phyloP scores from a whole-genome alignment of 2,113 vertebrate species.

The Salvelinus fontinalis region DNA sequence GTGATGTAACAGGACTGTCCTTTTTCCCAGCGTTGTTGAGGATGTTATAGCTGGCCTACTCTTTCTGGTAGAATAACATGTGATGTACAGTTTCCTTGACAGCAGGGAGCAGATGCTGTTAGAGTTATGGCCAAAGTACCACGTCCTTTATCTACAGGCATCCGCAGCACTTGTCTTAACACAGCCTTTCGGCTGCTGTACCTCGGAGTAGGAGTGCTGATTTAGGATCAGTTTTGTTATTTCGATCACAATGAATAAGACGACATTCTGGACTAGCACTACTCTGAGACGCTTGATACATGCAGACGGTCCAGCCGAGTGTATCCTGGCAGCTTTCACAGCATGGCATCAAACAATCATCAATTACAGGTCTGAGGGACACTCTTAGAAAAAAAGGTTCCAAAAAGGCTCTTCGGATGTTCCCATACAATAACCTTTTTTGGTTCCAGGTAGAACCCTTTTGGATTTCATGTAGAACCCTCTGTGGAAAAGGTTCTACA shows the following conservation, averaged over 20 bases:
- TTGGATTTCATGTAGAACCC: too few relatives aligned
- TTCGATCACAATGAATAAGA: too few relatives aligned
- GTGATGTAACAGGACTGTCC: neutral
- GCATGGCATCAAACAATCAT: neutral
- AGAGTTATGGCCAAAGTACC: neutral
- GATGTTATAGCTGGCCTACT: neutral
- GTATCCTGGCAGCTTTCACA: neutral
- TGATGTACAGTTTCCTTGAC: neutral
- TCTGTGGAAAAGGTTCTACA: too few relatives aligned
- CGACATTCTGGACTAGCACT: too few relatives aligned
- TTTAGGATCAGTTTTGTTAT: too few relatives aligned
- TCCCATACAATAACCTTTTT: too few relatives aligned
- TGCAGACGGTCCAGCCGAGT: too few relatives aligned
- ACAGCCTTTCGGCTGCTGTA: neutral
- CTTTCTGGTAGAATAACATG: neutral
- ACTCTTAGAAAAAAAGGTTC: too few relatives aligned
- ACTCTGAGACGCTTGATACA: too few relatives aligned
- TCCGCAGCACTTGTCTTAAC: neutral
- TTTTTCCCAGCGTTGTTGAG: neutral
- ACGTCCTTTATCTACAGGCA: neutral
- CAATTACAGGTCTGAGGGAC: neutral
- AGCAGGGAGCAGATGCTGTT: neutral
- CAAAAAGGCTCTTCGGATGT: too few relatives aligned
- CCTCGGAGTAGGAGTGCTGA: too few relatives aligned
- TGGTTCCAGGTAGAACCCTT: too few relatives aligned